Evolutionary conservation across 2,113 vertebrate genomes (phyloP), one percentile per base, ranked within the genome.

Genomic region (Oenanthe oenanthe): DNA sequence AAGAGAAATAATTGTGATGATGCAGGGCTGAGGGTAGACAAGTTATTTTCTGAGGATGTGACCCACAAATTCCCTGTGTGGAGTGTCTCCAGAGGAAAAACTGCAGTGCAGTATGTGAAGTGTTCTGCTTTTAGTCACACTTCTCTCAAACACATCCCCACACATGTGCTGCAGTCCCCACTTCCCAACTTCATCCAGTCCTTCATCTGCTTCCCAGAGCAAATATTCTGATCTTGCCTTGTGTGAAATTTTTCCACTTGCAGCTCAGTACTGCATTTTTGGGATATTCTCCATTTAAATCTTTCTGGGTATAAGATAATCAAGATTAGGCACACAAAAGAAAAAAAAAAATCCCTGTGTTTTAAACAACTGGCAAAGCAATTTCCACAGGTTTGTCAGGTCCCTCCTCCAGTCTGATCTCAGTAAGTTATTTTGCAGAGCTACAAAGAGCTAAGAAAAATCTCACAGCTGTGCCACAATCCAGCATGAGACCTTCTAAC

Each of bases 121-220:
- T 6, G 47, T 6, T 90, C 85, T 96, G 92, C 56, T 85, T 93
- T 90, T 12, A 62, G 80, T 66, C 89, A 70, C 56, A 63, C 40
- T 85, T 71, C 74, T 89, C 85, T 62, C 9, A 61, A 88, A 50
- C 71, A 71, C 60, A 89, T 62, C 92, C 62, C 62, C 63, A 75
- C 38, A 50, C 50, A 7, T 93, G 93, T 40, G 58, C 56, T 66
- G 67, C 89, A 90, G 29, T 42, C 85, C 75, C 28, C 74, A 24
- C 70, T 87, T 42, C 36, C 8, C 24, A 86, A 75, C 53, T 50
- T 60, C 45, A 42, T 38, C 7, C 1, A 85, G 10, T 4, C 47
- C 70, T 70, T 88, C 95, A 96, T 94, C 92, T 94, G 95, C 87
- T 92, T 20, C 82, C 87, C 95, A 97, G 77, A 91, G 43, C 71